phyloP scores from a whole-genome alignment of 1,140 invertebrate genomes.

The Bombyx mori region DNA sequence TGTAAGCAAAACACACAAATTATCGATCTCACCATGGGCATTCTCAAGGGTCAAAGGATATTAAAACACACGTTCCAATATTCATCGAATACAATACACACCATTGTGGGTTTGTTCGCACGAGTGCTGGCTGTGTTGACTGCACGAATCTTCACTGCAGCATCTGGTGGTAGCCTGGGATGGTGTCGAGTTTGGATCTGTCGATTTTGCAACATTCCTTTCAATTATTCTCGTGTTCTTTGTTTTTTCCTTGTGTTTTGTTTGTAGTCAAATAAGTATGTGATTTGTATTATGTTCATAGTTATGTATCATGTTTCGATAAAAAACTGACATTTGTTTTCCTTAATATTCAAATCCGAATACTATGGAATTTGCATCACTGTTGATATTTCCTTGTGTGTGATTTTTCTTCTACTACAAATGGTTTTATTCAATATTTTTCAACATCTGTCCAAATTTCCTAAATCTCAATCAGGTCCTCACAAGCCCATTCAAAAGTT shows the following conservation, averaged over 20 bases:
- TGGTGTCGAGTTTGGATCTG: conserved; percentile 43
- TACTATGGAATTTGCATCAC: too few relatives aligned
- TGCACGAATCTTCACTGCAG: conserved; percentile 48
- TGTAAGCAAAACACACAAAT: conserved; percentile 5
- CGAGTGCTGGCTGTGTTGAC: conserved; percentile 39
- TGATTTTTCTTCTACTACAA: too few relatives aligned
- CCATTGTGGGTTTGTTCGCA: conserved; percentile 52
- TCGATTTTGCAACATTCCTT: conserved; percentile 9
- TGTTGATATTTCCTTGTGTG: too few relatives aligned
- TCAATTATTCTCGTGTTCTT: conserved; percentile 14
- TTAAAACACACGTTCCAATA: conserved; percentile 1
- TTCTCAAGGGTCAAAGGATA: background rate
- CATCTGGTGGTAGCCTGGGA: conserved; percentile 41
- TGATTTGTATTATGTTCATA: too few relatives aligned
- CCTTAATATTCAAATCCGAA: too few relatives aligned
- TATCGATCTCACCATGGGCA: background rate
- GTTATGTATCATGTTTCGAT: too few relatives aligned
- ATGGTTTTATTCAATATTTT: too few relatives aligned
- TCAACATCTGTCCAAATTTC: too few relatives aligned
- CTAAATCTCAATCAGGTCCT: too few relatives aligned
- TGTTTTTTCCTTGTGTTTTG: background rate
- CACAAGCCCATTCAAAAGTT: too few relatives aligned
- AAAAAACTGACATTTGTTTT: too few relatives aligned
- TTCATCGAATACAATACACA: conserved; percentile 30
- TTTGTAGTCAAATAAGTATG: background rate